phyloP scores from a whole-genome alignment of 2,797 vertebrate genomes.

The Agapornis canus region DNA sequence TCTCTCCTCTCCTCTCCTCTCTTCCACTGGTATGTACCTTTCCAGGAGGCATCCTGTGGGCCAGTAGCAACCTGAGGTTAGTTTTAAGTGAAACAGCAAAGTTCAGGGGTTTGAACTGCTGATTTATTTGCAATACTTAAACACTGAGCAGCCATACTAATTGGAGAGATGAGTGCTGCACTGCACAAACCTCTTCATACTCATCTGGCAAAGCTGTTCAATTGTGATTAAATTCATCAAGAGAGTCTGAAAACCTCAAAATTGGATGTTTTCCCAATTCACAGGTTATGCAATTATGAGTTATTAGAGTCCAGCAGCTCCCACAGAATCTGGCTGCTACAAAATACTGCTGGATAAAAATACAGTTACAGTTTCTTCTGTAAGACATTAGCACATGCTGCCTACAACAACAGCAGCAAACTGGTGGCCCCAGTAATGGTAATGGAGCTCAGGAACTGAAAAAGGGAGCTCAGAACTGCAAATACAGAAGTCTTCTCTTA shows the following conservation, averaged over 20 bases:
- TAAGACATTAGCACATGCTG: not conserved
- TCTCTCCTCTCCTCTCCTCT: not conserved
- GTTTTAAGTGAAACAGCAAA: constrained; percentile 64
- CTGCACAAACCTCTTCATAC: not conserved
- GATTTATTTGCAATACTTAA: constrained; percentile 54
- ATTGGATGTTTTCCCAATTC: not conserved
- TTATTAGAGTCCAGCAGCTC: not conserved
- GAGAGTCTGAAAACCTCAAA: not conserved
- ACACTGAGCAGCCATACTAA: not conserved
- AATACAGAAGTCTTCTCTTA: not conserved
- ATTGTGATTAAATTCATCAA: constrained; percentile 1
- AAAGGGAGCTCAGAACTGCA: not conserved
- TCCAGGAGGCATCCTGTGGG: constrained; percentile 11
- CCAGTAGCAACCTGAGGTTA: not conserved
- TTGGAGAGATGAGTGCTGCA: not conserved
- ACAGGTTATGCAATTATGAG: not conserved
- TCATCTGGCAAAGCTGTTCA: not conserved
- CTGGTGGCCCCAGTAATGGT: not conserved
- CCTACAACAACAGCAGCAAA: not conserved
- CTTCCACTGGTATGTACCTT: not conserved
- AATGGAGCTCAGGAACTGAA: not conserved
- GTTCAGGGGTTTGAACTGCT: constrained; percentile 61
- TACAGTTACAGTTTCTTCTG: not conserved
- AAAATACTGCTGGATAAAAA: not conserved
- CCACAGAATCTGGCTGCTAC: not conserved